Evolutionary conservation across 2,888 invertebrate species (phyloP).

Genomic region (Drosophila limbata): DNA sequence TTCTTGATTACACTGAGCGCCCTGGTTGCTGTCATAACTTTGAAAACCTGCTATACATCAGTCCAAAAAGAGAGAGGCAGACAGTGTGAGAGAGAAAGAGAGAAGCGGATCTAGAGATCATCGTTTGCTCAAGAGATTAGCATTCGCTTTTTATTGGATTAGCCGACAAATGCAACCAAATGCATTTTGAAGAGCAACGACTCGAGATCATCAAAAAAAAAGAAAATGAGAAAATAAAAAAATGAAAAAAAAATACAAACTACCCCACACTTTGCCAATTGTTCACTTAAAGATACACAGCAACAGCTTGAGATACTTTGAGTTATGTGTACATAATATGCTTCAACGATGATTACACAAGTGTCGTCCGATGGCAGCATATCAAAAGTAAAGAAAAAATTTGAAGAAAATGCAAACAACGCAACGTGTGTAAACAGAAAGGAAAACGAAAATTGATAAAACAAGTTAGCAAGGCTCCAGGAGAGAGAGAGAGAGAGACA

Average conservation of each 20-base stretch:
- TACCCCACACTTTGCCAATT: slow-evolving; percentile 30
- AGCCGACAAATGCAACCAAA: slow-evolving; percentile 37
- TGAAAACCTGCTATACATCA: slow-evolving; percentile 27
- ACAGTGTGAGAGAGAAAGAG: not conserved
- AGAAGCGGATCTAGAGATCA: slow-evolving; percentile 18
- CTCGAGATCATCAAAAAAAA: not conserved
- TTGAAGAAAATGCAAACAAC: slow-evolving; percentile 74
- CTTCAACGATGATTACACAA: slow-evolving; percentile 73
- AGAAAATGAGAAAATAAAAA: not conserved
- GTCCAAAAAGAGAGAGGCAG: not conserved
- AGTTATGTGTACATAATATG: slow-evolving; percentile 18
- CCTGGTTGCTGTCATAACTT: slow-evolving; percentile 22
- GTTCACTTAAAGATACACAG: slow-evolving; percentile 18
- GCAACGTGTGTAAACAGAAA: slow-evolving; percentile 65
- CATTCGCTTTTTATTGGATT: slow-evolving; percentile 51
- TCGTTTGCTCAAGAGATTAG: slow-evolving; percentile 67
- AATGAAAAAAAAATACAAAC: not conserved
- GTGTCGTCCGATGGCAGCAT: slow-evolving; percentile 57
- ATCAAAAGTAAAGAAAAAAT: slow-evolving; percentile 17
- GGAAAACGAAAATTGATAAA: slow-evolving; percentile 57
- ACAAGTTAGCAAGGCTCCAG: not conserved
- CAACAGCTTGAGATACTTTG: slow-evolving; percentile 11
- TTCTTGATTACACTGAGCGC: slow-evolving; percentile 70
- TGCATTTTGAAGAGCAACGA: slow-evolving; percentile 23
- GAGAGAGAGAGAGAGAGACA: too few species aligned